Base-by-base conservation (phyloP, 2,113 vertebrate species). In the Centropristis striata region DNA sequence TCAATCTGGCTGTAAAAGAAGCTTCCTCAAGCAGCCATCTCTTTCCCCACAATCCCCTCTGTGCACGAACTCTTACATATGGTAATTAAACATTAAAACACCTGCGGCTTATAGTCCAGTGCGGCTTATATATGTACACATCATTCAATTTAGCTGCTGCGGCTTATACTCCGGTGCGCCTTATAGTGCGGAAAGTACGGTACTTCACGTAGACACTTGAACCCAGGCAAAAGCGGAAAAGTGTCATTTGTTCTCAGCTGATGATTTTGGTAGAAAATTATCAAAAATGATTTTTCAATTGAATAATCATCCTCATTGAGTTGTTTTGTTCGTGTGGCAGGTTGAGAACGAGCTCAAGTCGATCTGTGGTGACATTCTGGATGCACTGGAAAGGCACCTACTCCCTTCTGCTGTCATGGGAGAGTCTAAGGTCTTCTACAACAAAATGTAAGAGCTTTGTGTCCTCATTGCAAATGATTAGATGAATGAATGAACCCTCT, bases 371-470 rank as follows among this genome's bases (percentile, higher is more conserved):
- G 98, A 99, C 94, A 99, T 99, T 95, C 96, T 99, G 94, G 96
- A 98, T 90, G 97, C 98, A 94, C 96, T 99, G 96, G 98, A 99
- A 91, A 96, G 96, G 91, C 97, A 99, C 95, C 96, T 99, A 94
- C 97, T 99, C 94, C 98, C 98, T 92, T 96, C 97, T 92, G 97
- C 98, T 90, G 96, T 91, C 93, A 96, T 96, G 90, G 98, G 98
- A 92, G 97, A 99, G 95, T 99, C 98, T 60, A 99, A 98, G 95
- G 98, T 99, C 96, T 99, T 99, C 96, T 99, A 99, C 96, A 98
- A 99, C 95, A 99, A 99, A 99, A 99, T 99, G 98, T 99, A 96
- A 90, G 96, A 93, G 47, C 39, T 23, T 70, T 77, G 65, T 27
- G 11, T 12, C 53, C 23, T 80, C 18, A 71, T 39, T 78, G 10